phyloP scores from a whole-genome alignment of 2,113 vertebrate genomes.

The Ammospiza nelsoni region DNA sequence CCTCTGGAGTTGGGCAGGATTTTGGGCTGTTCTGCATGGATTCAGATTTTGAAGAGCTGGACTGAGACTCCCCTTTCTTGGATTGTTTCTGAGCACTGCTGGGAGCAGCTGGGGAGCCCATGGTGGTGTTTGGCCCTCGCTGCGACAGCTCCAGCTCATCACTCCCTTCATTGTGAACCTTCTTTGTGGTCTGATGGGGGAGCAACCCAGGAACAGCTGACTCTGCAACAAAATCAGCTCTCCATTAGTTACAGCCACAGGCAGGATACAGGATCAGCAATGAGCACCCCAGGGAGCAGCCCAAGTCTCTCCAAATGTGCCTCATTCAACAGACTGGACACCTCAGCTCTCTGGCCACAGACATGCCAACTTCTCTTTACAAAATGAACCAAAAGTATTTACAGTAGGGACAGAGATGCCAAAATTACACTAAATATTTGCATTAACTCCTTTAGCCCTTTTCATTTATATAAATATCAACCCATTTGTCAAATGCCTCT shows the following conservation, averaged over 20 bases:
- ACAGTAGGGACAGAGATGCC: not conserved
- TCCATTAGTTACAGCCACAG: not conserved
- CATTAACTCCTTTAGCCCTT: not conserved
- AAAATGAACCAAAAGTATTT: not conserved
- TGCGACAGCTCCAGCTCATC: not conserved
- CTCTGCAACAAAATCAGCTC: slow-evolving; percentile 36
- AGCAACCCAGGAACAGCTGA: not conserved
- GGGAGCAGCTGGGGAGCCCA: not conserved
- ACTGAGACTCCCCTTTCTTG: slow-evolving; percentile 72
- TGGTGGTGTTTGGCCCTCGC: not conserved
- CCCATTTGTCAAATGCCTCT: not conserved
- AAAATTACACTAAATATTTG: not conserved
- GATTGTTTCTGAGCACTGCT: slow-evolving; percentile 48
- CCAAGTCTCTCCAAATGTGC: not conserved
- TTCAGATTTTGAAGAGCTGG: slow-evolving; percentile 80
- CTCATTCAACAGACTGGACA: not conserved
- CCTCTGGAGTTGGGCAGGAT: slow-evolving; percentile 93
- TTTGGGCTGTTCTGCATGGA: slow-evolving; percentile 89
- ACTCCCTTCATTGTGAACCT: slow-evolving; percentile 12
- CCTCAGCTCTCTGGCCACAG: not conserved
- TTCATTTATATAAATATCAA: not conserved
- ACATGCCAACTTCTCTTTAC: not conserved
- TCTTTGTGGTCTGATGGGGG: not conserved
- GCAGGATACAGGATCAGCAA: not conserved
- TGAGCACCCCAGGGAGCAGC: not conserved